phyloP scores from a whole-genome alignment of 2,797 vertebrate genomes.

The Gadopsis marmoratus region DNA sequence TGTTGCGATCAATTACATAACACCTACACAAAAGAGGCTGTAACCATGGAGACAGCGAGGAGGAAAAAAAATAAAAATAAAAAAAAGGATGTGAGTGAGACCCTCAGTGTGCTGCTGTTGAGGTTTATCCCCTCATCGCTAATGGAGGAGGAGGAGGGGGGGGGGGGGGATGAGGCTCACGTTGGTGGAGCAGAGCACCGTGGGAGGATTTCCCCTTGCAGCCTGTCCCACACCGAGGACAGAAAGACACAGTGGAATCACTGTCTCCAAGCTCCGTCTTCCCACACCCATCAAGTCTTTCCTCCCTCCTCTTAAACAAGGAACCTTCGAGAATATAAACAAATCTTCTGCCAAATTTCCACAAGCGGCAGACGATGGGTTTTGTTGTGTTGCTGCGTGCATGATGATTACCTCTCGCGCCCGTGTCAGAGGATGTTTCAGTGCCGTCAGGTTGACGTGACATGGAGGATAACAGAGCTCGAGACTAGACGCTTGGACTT shows the following conservation, averaged over 20 bases:
- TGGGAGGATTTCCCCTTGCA: constrained; percentile 52
- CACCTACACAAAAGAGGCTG: constrained; percentile 42
- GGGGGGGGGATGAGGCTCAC: constrained; percentile 21
- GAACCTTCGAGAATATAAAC: constrained; percentile 26
- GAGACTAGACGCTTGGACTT: neutral
- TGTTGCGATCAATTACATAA: constrained; percentile 61
- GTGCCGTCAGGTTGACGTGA: constrained; percentile 20
- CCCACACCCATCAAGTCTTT: constrained; percentile 44
- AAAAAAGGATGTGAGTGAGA: constrained; percentile 36
- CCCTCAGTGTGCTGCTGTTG: constrained; percentile 14
- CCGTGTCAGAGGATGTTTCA: constrained; percentile 13
- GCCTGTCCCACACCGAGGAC: constrained; percentile 37
- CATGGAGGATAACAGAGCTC: constrained; percentile 4
- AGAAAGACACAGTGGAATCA: constrained; percentile 47
- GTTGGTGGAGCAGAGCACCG: constrained; percentile 36
- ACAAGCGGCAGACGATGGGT: constrained; percentile 25
- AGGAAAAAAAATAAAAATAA: neutral
- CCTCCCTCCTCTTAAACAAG: constrained; percentile 1
- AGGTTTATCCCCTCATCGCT: constrained; percentile 28
- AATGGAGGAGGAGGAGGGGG: constrained; percentile 23
- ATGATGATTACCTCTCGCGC: neutral
- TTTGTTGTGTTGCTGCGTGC: neutral
- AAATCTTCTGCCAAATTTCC: constrained; percentile 57
- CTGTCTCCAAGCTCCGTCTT: constrained; percentile 50
- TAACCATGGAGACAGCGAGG: constrained; percentile 66